Conservation (phyloP, 2,888 invertebrate genomes). For the Mythimna vitellina region DNA sequence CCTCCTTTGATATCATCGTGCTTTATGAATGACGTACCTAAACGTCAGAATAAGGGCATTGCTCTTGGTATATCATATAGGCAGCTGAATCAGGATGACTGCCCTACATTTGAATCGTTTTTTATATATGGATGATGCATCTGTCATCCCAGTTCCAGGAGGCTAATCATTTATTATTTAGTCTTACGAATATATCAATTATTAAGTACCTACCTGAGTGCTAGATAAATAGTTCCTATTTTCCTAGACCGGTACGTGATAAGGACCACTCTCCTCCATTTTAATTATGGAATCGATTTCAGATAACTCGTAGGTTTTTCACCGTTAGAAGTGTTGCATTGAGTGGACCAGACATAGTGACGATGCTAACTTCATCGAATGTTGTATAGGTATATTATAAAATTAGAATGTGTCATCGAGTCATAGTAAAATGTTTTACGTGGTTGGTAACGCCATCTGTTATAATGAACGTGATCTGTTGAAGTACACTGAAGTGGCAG, state of each 20-base stretch:
- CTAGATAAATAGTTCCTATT: neutral
- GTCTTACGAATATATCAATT: neutral
- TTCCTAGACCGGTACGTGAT: neutral
- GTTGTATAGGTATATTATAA: no score
- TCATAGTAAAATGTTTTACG: neutral
- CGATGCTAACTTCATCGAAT: neutral
- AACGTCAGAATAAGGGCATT: neutral
- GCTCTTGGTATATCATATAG: neutral
- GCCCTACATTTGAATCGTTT: constrained; percentile 11
- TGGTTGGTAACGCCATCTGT: constrained; percentile 24
- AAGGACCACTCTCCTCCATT: neutral
- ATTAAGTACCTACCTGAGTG: neutral
- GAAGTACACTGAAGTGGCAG: neutral
- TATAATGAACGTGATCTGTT: neutral
- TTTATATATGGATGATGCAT: neutral
- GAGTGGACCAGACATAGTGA: neutral
- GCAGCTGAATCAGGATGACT: constrained; percentile 3
- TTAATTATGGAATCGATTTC: neutral
- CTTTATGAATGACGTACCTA: no score
- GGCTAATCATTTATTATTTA: neutral
- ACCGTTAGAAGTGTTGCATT: neutral
- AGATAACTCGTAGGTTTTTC: neutral
- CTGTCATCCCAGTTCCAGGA: neutral
- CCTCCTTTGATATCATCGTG: no score
- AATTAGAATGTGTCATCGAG: neutral